phyloP scores from a whole-genome alignment of 2,113 vertebrate genomes.

The Callipepla californica region DNA sequence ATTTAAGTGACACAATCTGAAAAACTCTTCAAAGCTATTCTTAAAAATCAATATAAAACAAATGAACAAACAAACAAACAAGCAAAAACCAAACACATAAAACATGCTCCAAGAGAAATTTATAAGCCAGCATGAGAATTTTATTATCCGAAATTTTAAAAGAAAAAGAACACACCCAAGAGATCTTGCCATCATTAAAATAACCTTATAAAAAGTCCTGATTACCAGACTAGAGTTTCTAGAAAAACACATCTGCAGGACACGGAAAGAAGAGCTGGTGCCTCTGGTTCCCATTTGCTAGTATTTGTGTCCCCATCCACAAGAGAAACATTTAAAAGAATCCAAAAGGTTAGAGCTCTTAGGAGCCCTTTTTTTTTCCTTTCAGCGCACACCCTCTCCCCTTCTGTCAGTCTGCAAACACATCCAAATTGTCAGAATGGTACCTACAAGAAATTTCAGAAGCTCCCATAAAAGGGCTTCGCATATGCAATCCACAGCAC shows the following conservation, averaged over 20 bases:
- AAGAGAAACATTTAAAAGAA: slow-evolving; percentile 24
- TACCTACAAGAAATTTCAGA: slow-evolving; percentile 65
- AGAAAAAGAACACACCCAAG: background rate
- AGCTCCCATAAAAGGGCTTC: slow-evolving; percentile 68
- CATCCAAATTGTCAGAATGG: slow-evolving; percentile 56
- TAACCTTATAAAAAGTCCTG: background rate
- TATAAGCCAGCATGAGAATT: slow-evolving; percentile 27
- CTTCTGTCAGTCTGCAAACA: slow-evolving; percentile 2
- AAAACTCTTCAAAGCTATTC: background rate
- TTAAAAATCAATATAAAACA: background rate
- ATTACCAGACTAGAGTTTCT: background rate
- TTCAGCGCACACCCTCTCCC: slow-evolving; percentile 64
- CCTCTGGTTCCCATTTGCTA: slow-evolving; percentile 12
- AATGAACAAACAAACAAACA: background rate
- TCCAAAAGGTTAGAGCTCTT: slow-evolving; percentile 14
- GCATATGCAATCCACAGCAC: slow-evolving; percentile 73
- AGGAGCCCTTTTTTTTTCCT: slow-evolving; percentile 49
- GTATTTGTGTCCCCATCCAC: slow-evolving; percentile 2
- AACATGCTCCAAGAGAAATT: background rate
- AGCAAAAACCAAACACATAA: background rate
- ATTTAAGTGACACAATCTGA: slow-evolving; percentile 3
- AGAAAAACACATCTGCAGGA: slow-evolving; percentile 23
- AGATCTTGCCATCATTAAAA: slow-evolving; percentile 17
- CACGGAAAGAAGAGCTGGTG: slow-evolving; percentile 6
- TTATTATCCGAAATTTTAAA: slow-evolving; percentile 69